Conservation (phyloP, 2,113 vertebrate genomes). For the Pteronura brasiliensis region DNA sequence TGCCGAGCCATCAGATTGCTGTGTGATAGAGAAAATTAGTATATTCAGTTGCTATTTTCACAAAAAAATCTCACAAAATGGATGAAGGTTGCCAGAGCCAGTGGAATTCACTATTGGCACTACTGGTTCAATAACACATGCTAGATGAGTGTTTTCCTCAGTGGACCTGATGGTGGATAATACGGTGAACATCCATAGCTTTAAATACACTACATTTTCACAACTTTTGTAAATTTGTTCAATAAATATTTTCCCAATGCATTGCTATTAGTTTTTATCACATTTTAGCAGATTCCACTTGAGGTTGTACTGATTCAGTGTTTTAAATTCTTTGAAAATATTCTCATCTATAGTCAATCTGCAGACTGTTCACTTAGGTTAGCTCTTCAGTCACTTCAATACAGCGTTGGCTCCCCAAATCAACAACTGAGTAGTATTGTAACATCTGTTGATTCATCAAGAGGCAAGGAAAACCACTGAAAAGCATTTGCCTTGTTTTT, state of each 20-base stretch:
- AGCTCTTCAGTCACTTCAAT: background rate
- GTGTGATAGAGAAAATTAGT: background rate
- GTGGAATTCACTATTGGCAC: background rate
- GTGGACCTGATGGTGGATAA: background rate
- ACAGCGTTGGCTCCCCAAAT: background rate
- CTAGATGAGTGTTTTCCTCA: background rate
- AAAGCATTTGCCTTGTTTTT: background rate
- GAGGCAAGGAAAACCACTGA: background rate
- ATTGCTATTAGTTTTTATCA: background rate
- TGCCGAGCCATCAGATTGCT: background rate
- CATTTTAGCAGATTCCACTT: background rate
- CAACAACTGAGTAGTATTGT: background rate
- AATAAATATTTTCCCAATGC: background rate
- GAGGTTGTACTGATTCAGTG: background rate
- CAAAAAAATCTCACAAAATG: background rate
- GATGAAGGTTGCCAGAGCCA: background rate
- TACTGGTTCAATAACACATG: background rate
- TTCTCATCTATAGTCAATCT: background rate
- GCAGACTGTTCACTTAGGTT: background rate
- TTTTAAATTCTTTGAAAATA: background rate
- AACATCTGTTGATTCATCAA: background rate
- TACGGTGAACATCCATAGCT: background rate
- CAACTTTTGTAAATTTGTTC: background rate
- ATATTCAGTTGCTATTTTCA: background rate
- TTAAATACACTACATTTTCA: background rate